Base-by-base conservation (phyloP, 2,113 vertebrate species). In the Paralichthys olivaceus region DNA sequence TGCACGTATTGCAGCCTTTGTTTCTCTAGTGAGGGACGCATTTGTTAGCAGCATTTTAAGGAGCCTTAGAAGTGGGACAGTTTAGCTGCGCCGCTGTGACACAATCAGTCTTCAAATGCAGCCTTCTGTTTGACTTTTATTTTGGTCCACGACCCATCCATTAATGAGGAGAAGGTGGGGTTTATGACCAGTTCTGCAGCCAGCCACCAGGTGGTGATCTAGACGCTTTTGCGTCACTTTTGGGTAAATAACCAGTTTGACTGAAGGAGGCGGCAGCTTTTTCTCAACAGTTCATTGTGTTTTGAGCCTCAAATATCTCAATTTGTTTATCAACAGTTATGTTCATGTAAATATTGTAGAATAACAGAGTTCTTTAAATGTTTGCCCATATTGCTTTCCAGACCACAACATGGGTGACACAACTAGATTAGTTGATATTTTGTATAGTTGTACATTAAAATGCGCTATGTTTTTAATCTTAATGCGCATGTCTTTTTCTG, bases 311-410 rank as follows among this genome's bases (percentile, higher is more conserved):
- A 47, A 5, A 29, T 63, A 12, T n/a, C 13, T 4, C 47, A 0
- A 5, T 23, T 43, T 61, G 15, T 34, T 76, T 26, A 40, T 58
- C 19, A 57, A 61, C 1, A 9, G 13, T 60, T 81, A 37, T 77
- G n/a, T 84, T 64, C 28, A 79, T 86, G 81, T 87, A 77, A 77
- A 86, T 79, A 70, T 22, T 87, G 72, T 77, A 70, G 11, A 75
- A 28, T 32, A 25, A 55, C 8, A 22, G 32, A 57, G 63, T 43
- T 64, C 20, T 37, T 19, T 23, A 56, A 17, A 9, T 1, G 49
- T 15, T 43, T 17, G 17, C 9, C 7, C 19, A 19, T 55, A 55
- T 25, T 1, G 0, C 12, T 51, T 53, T 61, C 22, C 32, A 47
- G 22, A 57, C 66, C 23, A 64, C 4, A 65, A 45, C 25, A 61